Evolutionary conservation across 2,113 vertebrate genomes (phyloP).

Genomic region (Motacilla alba): DNA sequence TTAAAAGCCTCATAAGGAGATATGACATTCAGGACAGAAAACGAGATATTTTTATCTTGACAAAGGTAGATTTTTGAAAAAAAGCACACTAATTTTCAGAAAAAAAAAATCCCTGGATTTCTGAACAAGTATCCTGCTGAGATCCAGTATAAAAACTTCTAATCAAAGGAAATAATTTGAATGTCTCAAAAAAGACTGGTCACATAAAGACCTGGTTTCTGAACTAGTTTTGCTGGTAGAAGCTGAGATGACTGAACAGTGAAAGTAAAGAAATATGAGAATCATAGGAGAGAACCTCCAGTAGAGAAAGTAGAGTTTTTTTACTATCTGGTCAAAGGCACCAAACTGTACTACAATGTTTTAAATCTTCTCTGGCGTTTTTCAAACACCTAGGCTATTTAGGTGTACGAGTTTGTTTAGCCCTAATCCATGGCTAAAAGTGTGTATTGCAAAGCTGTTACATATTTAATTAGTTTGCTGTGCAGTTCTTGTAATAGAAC

Average conservation of each 20-base stretch:
- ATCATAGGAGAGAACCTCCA: not conserved
- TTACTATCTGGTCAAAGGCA: not conserved
- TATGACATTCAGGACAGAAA: not conserved
- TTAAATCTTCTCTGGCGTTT: not conserved
- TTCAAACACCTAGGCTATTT: not conserved
- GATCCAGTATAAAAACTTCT: not conserved
- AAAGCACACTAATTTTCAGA: not conserved
- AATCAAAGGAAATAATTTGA: not conserved
- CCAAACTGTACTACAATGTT: not conserved
- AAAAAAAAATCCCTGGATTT: not conserved
- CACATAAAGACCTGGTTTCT: not conserved
- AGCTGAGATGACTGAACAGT: not conserved
- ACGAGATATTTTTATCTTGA: slow-evolving; percentile 5
- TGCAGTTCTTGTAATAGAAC: not conserved
- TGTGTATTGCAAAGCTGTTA: not conserved
- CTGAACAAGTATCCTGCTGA: not conserved
- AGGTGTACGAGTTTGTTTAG: not conserved
- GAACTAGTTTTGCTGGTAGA: not conserved
- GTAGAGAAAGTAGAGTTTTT: not conserved
- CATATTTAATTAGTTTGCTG: not conserved
- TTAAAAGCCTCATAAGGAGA: not conserved
- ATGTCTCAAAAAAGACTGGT: not conserved
- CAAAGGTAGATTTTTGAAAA: not conserved
- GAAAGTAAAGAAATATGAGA: not conserved
- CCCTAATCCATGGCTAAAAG: not conserved